Percentiles rank a stretch among this genome's conserved stretches.
Conservation (phyloP, 1,140 invertebrate genomes). For the Mylabris phalerata region DNA sequence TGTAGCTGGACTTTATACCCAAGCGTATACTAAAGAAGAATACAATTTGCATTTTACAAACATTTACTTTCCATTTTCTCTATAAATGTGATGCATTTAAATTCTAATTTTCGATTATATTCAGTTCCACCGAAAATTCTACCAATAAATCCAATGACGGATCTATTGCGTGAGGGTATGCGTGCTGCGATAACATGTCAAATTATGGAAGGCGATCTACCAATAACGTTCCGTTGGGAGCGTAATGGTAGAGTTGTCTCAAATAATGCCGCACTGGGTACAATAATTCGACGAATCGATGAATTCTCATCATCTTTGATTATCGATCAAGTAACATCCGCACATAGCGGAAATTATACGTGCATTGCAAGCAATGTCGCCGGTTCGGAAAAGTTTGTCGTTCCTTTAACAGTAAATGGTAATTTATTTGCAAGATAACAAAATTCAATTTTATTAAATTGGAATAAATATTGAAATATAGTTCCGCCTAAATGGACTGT, state of each 20-base stretch:
- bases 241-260: constrained; percentile 66
- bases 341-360: constrained; percentile 82
- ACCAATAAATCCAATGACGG: constrained; percentile 74
- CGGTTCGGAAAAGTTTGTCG: constrained; percentile 65
- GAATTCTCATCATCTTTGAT: constrained; percentile 84
- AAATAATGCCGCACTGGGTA: constrained; percentile 45
- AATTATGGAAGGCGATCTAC: constrained; percentile 89
- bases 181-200: constrained; percentile 88
- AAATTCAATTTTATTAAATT: neutral
- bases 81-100: too few species aligned
- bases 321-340: constrained; percentile 76
- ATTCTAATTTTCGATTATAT: constrained; percentile 12
- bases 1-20: too few species aligned
- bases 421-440: constrained; percentile 30
- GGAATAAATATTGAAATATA: constrained; percentile 35
- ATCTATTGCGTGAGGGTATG: constrained; percentile 80
- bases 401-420: constrained; percentile 78
- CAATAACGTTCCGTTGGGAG: constrained; percentile 81
- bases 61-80: too few species aligned
- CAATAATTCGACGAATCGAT: constrained; percentile 61
- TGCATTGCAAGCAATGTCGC: constrained; percentile 81
- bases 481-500: constrained; percentile 88
- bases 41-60: too few species aligned
- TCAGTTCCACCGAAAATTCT: constrained; percentile 83
- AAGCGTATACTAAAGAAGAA: too few species aligned